Percentiles rank a stretch among this genome's conserved stretches.
Conservation (phyloP, 2,888 invertebrate species). For the Dione vanillae region DNA sequence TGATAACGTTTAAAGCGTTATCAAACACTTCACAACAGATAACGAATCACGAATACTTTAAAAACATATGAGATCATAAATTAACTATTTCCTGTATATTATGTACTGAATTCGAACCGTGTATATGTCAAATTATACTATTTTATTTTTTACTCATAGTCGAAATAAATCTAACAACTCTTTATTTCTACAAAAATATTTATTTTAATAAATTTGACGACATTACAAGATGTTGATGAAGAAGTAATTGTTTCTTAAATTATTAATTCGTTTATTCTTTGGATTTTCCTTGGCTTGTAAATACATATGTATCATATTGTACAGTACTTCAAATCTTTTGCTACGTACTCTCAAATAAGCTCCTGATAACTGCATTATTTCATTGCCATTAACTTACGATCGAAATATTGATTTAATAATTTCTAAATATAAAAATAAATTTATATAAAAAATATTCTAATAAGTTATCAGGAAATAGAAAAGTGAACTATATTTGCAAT, state of each 20-base stretch:
- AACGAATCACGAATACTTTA: not conserved
- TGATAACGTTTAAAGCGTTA: not conserved
- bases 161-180: not conserved
- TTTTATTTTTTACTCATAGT: not conserved
- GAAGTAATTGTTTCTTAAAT: not conserved
- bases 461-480: slow-evolving; percentile 11
- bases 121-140: too few species aligned
- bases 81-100: not conserved
- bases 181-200: not conserved
- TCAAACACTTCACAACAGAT: not conserved
- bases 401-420: too few species aligned
- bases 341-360: not conserved
- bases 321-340: not conserved
- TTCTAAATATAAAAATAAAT: too few species aligned
- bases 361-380: not conserved
- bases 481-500: not conserved
- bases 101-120: not conserved
- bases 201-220: not conserved
- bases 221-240: not conserved
- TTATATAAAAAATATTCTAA: not conserved
- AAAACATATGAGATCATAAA: not conserved
- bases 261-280: not conserved
- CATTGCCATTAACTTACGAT: not conserved
- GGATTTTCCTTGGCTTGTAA: not conserved
- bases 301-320: not conserved